Percentiles rank a stretch among this genome's conserved stretches.
Conservation (phyloP, 2,888 invertebrate genomes). For the Leptinotarsa rubiginosa region DNA sequence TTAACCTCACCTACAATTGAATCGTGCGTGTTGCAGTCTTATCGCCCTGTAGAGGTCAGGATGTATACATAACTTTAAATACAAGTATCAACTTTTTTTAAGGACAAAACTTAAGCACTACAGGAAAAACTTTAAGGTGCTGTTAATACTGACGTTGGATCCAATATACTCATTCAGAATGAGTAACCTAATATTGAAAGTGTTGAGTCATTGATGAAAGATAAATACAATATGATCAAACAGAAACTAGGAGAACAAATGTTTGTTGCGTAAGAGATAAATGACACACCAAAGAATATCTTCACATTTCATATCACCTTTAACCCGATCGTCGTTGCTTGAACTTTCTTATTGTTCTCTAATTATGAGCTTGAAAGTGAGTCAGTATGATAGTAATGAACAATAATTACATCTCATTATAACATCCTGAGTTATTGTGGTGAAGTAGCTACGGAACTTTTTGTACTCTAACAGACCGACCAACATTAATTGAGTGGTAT, state of each 20-base stretch:
- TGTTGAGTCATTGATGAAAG: not conserved
- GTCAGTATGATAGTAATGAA: conserved; percentile 13
- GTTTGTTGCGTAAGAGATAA: conserved; percentile 2
- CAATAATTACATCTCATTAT: conserved; percentile 4
- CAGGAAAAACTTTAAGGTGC: too few relatives aligned
- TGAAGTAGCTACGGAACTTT: conserved; percentile 1
- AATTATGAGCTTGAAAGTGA: conserved; percentile 5
- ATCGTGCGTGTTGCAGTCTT: too few relatives aligned
- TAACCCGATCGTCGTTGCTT: conserved; percentile 8
- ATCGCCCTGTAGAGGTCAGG: too few relatives aligned
- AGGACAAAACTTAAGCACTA: too few relatives aligned
- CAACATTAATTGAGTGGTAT: conserved; percentile 8
- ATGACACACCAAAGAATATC: conserved; percentile 11
- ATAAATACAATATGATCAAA: not conserved
- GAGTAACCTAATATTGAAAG: not conserved
- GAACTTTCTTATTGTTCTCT: conserved; percentile 17
- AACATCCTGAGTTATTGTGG: conserved; percentile 8
- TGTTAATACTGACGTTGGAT: not conserved
- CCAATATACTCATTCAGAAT: not conserved
- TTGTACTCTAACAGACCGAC: not conserved
- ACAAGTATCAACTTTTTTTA: too few relatives aligned
- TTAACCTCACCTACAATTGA: too few relatives aligned
- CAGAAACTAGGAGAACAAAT: not conserved
- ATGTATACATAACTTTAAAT: too few relatives aligned
- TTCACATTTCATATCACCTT: conserved; percentile 4